Evolutionary conservation across 1,140 invertebrate genomes (phyloP), one percentile per base, ranked within the genome.

Genomic region (Bicyclus anynana): DNA sequence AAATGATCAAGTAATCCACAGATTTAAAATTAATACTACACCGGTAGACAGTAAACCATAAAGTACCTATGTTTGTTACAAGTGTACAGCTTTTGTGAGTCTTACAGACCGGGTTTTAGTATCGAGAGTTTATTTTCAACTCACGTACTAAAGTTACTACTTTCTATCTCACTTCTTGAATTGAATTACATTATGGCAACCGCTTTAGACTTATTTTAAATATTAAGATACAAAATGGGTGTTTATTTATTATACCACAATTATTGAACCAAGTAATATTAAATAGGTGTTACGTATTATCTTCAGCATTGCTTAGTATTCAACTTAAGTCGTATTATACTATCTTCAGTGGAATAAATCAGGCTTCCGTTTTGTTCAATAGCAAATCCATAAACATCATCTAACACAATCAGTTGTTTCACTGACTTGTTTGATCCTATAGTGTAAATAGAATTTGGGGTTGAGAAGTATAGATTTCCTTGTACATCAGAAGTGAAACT

Each of bases 401-500:
- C 52, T n/a, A 64, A 46, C 10, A 48, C 29, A 14, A 53, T 42
- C 10, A 69, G 29, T 20, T 53, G 57, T 20, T 67, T 47, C 12
- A 69, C 26, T 27, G 44, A 49, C 33, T 56, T 67, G 17, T 66
- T 53, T 50, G 62, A 53, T 48, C 75, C 58, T 9, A 79, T 73
- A 18, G 16, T 54, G 35, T 67, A 83, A 57, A 83, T 64, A 23
- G 60, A 72, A 37, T 57, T 50, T 6, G 77, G 65, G 1, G 74
- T 74, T 9, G 80, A 77, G 29, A 83, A 77, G 40, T 65, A 79
- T 26, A 83, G 6, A 33, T 77, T 69, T 9, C 71, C 77, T 33
- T 71, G 60, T 1, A 62, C 52, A 48, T 83, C 77, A 44, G 60
- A 33, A 35, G 74, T 71, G 2, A 83, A 62, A 2, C 67, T 65